Percentiles rank a stretch among this genome's conserved stretches.
Evolutionary conservation across 92 coral and sea anemone species (phyloP).

Genomic region (Micromussa lordhowensis): DNA sequence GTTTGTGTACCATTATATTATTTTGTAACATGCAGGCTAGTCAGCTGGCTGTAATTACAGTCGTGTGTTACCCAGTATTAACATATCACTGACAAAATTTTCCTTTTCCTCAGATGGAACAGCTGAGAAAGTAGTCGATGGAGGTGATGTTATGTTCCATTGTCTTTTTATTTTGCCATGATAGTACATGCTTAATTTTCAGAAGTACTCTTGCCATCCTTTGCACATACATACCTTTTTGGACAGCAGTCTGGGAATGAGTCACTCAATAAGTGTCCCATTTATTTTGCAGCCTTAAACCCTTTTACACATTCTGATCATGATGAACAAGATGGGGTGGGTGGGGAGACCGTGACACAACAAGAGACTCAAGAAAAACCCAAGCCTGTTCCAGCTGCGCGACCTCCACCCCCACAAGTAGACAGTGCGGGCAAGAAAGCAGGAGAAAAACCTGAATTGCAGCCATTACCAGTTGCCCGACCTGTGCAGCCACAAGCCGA

Average conservation of each 20-base stretch:
- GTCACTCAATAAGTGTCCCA: background rate
- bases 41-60: no score
- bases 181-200: no score
- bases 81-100: background rate
- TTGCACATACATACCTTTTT: no score
- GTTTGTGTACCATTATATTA: no score
- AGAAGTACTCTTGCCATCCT: no score
- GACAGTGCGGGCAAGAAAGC: background rate
- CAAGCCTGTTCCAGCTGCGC: conserved; percentile 25
- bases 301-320: conserved; percentile 53
- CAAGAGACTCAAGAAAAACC: conserved; percentile 37
- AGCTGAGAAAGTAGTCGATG: conserved; percentile 29
- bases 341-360: conserved; percentile 26
- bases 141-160: conserved; percentile 47
- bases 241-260: no score
- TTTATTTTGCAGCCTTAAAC: conserved; percentile 45
- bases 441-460: conserved; percentile 24
- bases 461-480: conserved; percentile 22
- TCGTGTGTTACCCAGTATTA: no score
- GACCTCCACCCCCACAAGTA: conserved; percentile 43
- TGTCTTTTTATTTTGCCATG: background rate
- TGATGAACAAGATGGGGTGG: conserved; percentile 49
- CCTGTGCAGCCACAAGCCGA: conserved; percentile 29
- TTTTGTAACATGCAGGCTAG: no score
- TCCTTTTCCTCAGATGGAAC: conserved; percentile 15